Conservation (phyloP, 2,113 vertebrate genomes). For the Psettodes erumei region DNA sequence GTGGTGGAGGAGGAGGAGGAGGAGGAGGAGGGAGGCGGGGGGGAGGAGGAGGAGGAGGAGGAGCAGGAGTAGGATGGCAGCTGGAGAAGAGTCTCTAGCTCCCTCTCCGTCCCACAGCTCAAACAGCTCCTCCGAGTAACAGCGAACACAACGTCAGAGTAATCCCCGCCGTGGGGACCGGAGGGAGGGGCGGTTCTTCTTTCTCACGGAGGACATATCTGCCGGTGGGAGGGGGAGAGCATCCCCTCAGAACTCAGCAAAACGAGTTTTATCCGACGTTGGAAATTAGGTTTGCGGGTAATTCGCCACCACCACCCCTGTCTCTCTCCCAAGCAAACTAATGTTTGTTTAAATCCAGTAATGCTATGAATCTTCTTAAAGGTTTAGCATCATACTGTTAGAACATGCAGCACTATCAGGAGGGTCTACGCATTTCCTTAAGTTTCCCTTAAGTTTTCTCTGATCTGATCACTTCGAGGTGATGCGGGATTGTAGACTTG, state of each 20-base stretch:
- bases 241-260: conserved; percentile 43
- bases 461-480: not conserved
- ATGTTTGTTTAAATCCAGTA: conserved; percentile 45
- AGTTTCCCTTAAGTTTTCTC: not conserved
- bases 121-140: conserved; percentile 79
- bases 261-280: conserved; percentile 1
- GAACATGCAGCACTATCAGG: not conserved
- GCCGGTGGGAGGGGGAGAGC: conserved; percentile 70
- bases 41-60: conserved; percentile 66
- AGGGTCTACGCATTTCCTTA: not conserved
- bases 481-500: not conserved
- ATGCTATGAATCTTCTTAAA: not conserved
- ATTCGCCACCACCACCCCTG: too few species aligned
- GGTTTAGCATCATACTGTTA: too few species aligned
- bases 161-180: conserved; percentile 82
- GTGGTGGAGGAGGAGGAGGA: conserved; percentile 40
- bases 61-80: conserved; percentile 77
- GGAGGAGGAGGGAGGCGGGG: conserved; percentile 58
- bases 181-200: conserved; percentile 79
- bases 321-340: conserved; percentile 84
- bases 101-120: conserved; percentile 79
- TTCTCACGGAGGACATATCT: conserved; percentile 89
- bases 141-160: conserved; percentile 84
- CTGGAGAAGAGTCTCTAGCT: conserved; percentile 80
- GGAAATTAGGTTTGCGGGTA: conserved; percentile 18